Percentiles rank a stretch among this genome's conserved stretches.
phyloP scores from a whole-genome alignment of 2,888 invertebrate species.

The Hymenopus coronatus region DNA sequence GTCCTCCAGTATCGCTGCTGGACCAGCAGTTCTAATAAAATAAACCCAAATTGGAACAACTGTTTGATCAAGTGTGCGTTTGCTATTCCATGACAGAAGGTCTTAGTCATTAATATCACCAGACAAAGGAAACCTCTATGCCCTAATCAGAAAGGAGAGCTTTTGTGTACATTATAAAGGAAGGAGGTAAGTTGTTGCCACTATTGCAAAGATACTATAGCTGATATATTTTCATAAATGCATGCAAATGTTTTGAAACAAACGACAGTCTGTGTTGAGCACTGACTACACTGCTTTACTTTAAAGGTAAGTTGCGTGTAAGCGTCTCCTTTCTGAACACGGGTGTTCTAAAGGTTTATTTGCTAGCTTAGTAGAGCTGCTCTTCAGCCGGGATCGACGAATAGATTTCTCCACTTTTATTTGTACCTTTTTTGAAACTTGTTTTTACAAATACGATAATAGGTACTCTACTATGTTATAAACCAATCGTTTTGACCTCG shows the following conservation, averaged over 20 bases:
- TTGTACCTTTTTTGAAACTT: slow-evolving; percentile 14
- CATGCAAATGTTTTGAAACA: not conserved
- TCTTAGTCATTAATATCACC: not conserved
- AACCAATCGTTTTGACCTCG: not conserved
- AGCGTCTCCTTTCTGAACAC: not conserved
- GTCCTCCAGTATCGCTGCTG: no score
- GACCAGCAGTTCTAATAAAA: no score
- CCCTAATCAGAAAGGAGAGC: not conserved
- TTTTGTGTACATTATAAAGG: not conserved
- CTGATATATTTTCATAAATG: not conserved
- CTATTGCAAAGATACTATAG: not conserved
- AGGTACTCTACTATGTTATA: slow-evolving; percentile 13
- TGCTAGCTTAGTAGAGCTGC: not conserved
- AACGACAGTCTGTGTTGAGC: not conserved
- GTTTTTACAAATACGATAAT: slow-evolving; percentile 15
- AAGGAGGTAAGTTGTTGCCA: not conserved
- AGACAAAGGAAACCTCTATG: not conserved
- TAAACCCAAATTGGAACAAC: not conserved
- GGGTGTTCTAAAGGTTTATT: not conserved
- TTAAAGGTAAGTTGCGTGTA: not conserved
- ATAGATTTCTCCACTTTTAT: slow-evolving; percentile 12
- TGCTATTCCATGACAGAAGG: not conserved
- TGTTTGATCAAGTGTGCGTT: not conserved
- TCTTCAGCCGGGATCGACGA: slow-evolving; percentile 10
- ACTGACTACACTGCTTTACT: not conserved